Evolutionary conservation across 2,888 invertebrate species (phyloP).

Genomic region (Chrysina gloriosa): DNA sequence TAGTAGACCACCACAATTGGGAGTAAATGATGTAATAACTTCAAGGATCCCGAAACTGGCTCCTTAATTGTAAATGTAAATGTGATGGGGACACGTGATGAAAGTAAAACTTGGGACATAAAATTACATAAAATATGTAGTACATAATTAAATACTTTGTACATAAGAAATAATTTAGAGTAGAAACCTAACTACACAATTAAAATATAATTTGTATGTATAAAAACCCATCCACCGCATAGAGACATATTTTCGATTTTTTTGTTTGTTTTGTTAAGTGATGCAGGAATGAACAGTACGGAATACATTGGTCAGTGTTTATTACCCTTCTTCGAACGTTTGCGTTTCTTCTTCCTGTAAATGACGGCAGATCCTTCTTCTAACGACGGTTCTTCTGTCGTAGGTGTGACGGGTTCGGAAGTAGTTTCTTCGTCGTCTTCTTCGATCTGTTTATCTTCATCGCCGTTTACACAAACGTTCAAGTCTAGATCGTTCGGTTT

Average conservation of each 20-base stretch:
- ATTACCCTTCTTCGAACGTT: conserved; percentile 68
- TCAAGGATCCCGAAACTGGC: not conserved
- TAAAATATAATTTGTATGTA: conserved; percentile 39
- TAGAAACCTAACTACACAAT: conserved; percentile 48
- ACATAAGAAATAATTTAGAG: conserved; percentile 61
- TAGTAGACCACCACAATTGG: conserved; percentile 37
- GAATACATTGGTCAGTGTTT: conserved; percentile 57
- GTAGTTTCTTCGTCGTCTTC: conserved; percentile 67
- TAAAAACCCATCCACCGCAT: conserved; percentile 58
- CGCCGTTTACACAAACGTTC: conserved; percentile 54
- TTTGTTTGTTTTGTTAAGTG: conserved; percentile 26
- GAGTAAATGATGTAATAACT: conserved; percentile 15
- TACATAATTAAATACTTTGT: conserved; percentile 60
- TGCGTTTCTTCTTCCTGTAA: conserved; percentile 67
- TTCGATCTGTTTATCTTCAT: conserved; percentile 51
- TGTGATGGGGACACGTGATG: conserved; percentile 31
- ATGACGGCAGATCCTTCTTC: conserved; percentile 62
- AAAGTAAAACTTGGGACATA: conserved; percentile 41
- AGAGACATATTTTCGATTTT: conserved; percentile 34
- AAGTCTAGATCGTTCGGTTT: conserved; percentile 59
- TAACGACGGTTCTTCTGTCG: conserved; percentile 67
- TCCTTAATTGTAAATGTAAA: conserved; percentile 13
- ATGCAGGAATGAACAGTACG: conserved; percentile 34
- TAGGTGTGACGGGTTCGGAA: conserved; percentile 67
- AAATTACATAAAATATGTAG: conserved; percentile 57